These are phyloP conservation scores for Drosophila demipolita DNA, from an alignment of 2,888 invertebrate species.

Conservation along the genomic window DNA sequence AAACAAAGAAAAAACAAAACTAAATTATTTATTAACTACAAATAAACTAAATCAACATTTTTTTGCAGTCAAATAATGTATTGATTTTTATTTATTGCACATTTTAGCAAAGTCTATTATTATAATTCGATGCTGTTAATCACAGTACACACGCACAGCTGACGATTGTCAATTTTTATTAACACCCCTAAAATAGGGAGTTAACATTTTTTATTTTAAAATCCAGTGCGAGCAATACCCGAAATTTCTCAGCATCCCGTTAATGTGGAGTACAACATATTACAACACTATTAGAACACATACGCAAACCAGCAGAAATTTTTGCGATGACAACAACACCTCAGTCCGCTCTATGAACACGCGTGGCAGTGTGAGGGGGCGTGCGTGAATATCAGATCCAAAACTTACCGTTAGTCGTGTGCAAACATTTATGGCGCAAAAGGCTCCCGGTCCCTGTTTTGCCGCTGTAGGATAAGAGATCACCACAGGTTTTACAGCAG, in stretches of 20 bases:
- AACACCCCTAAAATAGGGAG: neutral
- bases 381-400: constrained; percentile 63
- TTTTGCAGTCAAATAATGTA: neutral
- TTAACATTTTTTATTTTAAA: neutral
- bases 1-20: constrained; percentile 32
- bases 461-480: constrained; percentile 67
- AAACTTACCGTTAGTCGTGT: constrained; percentile 75
- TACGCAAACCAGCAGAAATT: constrained; percentile 11
- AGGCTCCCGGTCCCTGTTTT: constrained; percentile 70
- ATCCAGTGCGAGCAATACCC: neutral
- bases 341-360: constrained; percentile 50
- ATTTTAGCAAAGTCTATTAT: neutral
- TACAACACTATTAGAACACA: constrained; percentile 46
- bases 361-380: constrained; percentile 73
- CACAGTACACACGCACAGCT: constrained; percentile 15
- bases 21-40: constrained; percentile 2
- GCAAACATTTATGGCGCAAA: constrained; percentile 65
- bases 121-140: neutral
- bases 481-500: constrained; percentile 70
- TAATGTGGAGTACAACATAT: constrained; percentile 34
- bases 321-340: constrained; percentile 55
- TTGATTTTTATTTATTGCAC: neutral
- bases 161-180: constrained; percentile 5
- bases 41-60: neutral
- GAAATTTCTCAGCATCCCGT: neutral